These are phyloP conservation scores for Sula dactylatra DNA, from an alignment of 2,113 vertebrate species.

Conservation along the genomic window DNA sequence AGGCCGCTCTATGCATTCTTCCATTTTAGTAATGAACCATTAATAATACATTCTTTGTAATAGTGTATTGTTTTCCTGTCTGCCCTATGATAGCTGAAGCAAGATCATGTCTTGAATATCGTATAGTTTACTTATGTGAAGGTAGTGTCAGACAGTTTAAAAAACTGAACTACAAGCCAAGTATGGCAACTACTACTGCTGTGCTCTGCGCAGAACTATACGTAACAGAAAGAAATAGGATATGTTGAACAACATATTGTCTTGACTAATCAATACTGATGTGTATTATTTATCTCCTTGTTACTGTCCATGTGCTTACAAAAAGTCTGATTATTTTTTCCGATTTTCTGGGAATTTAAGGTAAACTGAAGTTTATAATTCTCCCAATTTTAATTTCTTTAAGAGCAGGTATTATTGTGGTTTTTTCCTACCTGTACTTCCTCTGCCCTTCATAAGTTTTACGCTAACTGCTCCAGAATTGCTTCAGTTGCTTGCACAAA, in stretches of 20 bases:
- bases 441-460: neutral
- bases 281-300: neutral
- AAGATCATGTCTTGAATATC: neutral
- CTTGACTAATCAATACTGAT: neutral
- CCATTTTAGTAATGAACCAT: neutral
- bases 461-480: neutral
- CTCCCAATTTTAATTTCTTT: neutral
- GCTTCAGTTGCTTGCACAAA: neutral
- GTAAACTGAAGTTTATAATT: neutral
- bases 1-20: rapidly evolving
- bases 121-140: neutral
- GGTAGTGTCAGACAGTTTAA: neutral
- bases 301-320: neutral
- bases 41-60: neutral
- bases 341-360: neutral
- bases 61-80: neutral
- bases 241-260: neutral
- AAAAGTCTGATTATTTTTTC: neutral
- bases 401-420: neutral
- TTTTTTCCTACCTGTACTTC: neutral
- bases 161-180: neutral
- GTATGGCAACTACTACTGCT: neutral
- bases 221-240: neutral
- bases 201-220: neutral
- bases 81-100: neutral